phyloP scores from a whole-genome alignment of 2,113 vertebrate species.

The Phaethornis superciliosus region DNA sequence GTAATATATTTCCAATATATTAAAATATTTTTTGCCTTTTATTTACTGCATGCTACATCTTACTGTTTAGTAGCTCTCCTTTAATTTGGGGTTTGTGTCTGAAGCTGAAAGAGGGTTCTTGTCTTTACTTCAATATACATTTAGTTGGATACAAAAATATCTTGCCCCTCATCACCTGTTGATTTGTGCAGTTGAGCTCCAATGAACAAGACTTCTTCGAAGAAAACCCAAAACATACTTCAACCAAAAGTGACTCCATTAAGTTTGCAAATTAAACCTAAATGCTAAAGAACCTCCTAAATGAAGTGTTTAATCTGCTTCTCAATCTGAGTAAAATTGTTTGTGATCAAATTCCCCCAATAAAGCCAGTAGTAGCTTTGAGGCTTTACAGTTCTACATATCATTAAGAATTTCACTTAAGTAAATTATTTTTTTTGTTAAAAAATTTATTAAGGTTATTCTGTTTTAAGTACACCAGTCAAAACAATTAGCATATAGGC shows the following conservation, averaged over 20 bases:
- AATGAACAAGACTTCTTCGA: background rate
- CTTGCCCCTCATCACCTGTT: background rate
- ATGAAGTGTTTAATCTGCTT: background rate
- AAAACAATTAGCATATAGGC: background rate
- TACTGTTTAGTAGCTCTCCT: background rate
- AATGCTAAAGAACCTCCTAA: background rate
- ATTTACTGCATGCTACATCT: background rate
- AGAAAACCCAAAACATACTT: background rate
- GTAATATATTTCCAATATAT: background rate
- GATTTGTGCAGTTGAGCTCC: background rate
- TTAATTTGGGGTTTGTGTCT: background rate
- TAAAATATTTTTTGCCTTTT: background rate
- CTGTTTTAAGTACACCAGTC: background rate
- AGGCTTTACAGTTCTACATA: background rate
- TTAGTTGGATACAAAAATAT: background rate
- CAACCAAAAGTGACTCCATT: background rate
- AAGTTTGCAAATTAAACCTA: background rate
- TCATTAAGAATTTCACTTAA: background rate
- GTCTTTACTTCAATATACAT: background rate
- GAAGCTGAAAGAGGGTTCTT: background rate
- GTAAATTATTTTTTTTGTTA: background rate
- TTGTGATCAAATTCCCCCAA: background rate
- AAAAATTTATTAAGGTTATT: background rate
- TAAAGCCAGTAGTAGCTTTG: background rate
- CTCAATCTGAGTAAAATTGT: background rate